Evolutionary conservation across 2,888 invertebrate species (phyloP), one percentile per base, ranked within the genome.

Genomic region (Microctonus brassicae): DNA sequence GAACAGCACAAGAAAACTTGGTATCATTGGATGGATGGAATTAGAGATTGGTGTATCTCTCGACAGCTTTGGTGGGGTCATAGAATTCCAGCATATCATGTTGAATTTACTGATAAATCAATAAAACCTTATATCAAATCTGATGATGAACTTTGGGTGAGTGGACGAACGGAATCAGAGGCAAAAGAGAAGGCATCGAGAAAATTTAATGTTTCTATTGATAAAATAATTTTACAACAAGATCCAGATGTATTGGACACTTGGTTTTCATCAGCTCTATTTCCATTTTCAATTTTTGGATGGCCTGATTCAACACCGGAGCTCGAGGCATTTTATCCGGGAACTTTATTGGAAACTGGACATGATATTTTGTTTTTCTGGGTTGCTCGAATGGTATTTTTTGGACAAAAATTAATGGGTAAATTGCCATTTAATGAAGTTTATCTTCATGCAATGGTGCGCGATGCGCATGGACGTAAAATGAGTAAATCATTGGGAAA

Each of bases 21-120:
- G 99, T 94, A 92, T 87, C 92, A 94, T 83, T 99, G 99, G 99
- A 94, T 99, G 92, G 95, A 95, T 83, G 96, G 96, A 83, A 97
- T 97, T 78, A 92, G 97, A 4, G 99, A 99, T 88, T 99, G 99
- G 99, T 99, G 99, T 88, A 96, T 99, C 72, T 99, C 98, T 0
- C 90, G 96, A 1, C 99, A 99, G 88, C 90, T 99, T 69, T 99
- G 99, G 99, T 99, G 99, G 99, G 99, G 99, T 0, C 99, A 99
- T 88, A 92, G 96, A 71, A 97, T 99, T 78, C 99, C 99, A 0
- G 98, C 97, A 0, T 99, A 98, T 86, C 92, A 91, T 83, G 93
- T 96, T 13, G 90, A 89, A 10, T 87, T 92, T 69, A 88, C 88
- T 70, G 91, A 90, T 82, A 75, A 87, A 4, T 75, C 78, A 52